phyloP scores from a whole-genome alignment of 2,888 invertebrate genomes.

The Trissolcus brochymenae region DNA sequence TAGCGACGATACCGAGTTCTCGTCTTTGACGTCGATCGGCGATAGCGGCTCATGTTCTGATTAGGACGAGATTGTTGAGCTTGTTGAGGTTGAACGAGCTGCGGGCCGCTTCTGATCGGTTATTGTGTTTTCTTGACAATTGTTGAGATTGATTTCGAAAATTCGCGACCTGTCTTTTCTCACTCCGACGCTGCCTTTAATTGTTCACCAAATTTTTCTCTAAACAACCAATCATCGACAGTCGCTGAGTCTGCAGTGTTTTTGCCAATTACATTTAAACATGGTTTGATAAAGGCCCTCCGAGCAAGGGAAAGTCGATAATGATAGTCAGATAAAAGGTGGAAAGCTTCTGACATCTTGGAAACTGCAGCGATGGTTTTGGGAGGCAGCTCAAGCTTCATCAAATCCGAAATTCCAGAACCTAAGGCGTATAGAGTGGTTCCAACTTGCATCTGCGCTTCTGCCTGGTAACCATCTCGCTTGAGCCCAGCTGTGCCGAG shows the following conservation, averaged over 20 bases:
- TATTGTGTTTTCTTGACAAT: neutral
- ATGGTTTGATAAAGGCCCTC: constrained; percentile 21
- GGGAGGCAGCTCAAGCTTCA: neutral
- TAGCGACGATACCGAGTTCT: neutral
- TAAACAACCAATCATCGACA: constrained; percentile 23
- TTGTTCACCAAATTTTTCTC: constrained; percentile 9
- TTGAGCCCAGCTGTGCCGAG: neutral
- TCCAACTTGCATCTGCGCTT: constrained; percentile 6
- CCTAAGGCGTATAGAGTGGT: constrained; percentile 1
- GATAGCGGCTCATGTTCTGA: too few species aligned
- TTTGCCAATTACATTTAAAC: constrained; percentile 10
- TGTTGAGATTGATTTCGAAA: neutral
- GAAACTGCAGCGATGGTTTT: neutral
- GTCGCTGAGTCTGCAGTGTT: constrained; percentile 17
- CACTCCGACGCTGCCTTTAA: constrained; percentile 14
- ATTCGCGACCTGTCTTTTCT: constrained; percentile 7
- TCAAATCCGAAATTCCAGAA: constrained; percentile 4
- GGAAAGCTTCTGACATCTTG: constrained; percentile 14
- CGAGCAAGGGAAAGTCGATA: constrained; percentile 11
- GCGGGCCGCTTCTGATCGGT: neutral
- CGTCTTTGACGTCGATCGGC: too few species aligned
- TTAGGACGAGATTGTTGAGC: neutral
- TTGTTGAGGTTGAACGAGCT: neutral
- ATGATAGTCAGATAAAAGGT: constrained; percentile 11
- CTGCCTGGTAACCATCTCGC: neutral